Percentiles rank a stretch among this genome's conserved stretches.
These are phyloP conservation scores for Echinometra lucunter DNA, from an alignment of 53 echinoderm and acorn worm genomes.

Conservation along the genomic window DNA sequence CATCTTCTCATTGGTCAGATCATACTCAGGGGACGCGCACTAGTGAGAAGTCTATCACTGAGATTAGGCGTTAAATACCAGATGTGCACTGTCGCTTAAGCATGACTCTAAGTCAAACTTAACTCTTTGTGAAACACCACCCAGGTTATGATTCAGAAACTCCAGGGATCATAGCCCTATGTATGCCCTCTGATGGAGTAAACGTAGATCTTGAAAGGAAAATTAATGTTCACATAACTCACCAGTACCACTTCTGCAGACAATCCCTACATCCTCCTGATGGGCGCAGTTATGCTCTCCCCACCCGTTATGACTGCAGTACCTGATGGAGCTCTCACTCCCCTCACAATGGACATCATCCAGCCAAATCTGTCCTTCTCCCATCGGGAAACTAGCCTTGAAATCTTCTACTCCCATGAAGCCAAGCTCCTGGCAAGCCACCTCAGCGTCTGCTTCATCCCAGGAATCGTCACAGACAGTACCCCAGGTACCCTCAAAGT, in stretches of 20 bases:
- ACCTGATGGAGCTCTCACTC: conserved; percentile 31
- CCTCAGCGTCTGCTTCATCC: conserved; percentile 45
- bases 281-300: conserved; percentile 62
- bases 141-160: neutral
- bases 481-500: conserved; percentile 58
- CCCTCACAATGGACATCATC: conserved; percentile 56
- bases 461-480: conserved; percentile 60
- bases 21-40: too few relatives aligned
- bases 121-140: too few relatives aligned
- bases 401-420: conserved; percentile 5
- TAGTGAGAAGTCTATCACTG: too few relatives aligned
- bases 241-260: conserved; percentile 22
- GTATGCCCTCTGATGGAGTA: too few relatives aligned
- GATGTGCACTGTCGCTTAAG: too few relatives aligned
- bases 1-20: too few relatives aligned
- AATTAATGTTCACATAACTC: neutral
- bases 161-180: too few relatives aligned
- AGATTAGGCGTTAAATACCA: too few relatives aligned
- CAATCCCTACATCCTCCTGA: conserved; percentile 42
- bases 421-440: conserved; percentile 61
- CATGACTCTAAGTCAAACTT: too few relatives aligned
- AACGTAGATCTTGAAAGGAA: neutral
- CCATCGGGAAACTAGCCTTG: neutral
- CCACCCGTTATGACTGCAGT: conserved; percentile 52
- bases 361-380: conserved; percentile 45